Conservation (phyloP, 2,888 invertebrate species). For the Ophraella communa region DNA sequence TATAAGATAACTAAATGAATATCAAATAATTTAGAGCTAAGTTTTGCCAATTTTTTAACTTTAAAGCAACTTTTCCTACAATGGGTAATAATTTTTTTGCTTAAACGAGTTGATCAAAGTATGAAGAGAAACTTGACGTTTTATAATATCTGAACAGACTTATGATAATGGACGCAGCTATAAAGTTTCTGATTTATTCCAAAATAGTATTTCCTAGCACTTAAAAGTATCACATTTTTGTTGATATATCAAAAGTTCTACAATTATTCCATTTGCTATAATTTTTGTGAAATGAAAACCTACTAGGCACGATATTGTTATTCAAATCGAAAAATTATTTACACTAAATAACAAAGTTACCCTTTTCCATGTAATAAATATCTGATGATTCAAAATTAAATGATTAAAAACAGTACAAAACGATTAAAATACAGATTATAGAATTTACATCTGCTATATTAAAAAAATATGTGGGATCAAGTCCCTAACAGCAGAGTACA, state of each 20-base stretch:
- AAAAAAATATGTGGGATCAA: constrained; percentile 40
- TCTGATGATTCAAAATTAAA: constrained; percentile 41
- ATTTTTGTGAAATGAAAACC: constrained; percentile 11
- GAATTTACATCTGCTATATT: constrained; percentile 41
- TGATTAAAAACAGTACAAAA: constrained; percentile 40
- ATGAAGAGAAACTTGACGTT: too few relatives aligned
- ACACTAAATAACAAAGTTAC: constrained; percentile 47
- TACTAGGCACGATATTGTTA: constrained; percentile 25
- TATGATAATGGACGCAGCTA: too few relatives aligned
- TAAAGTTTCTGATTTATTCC: too few relatives aligned
- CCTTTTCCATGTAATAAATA: constrained; percentile 46
- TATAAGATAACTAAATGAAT: too few relatives aligned
- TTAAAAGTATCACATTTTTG: background rate
- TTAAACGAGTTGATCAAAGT: too few relatives aligned
- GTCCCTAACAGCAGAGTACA: constrained; percentile 45
- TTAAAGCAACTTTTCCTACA: too few relatives aligned
- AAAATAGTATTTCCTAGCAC: too few relatives aligned
- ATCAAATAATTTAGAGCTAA: too few relatives aligned
- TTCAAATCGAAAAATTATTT: constrained; percentile 37
- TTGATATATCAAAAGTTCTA: background rate
- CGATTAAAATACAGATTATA: constrained; percentile 43
- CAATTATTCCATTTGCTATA: background rate
- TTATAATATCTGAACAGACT: too few relatives aligned
- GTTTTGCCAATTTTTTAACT: too few relatives aligned
- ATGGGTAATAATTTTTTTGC: too few relatives aligned